Evolutionary conservation across 2,888 invertebrate genomes (phyloP).

Genomic region (Sarcophaga subvicina): DNA sequence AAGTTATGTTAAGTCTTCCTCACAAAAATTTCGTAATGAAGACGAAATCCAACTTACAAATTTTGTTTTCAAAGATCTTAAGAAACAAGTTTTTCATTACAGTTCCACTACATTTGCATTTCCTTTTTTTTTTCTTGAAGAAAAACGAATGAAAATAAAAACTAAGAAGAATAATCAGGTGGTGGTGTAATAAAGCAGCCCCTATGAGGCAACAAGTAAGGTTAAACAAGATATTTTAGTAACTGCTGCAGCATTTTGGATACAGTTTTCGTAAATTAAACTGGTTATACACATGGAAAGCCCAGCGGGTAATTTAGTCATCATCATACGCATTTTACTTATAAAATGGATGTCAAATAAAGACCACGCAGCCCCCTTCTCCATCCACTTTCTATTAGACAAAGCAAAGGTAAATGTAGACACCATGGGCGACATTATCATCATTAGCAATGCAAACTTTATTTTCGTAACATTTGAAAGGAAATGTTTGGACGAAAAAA

Average conservation of each 20-base stretch:
- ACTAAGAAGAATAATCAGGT: background rate
- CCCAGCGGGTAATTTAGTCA: slow-evolving; percentile 65
- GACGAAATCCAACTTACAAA: slow-evolving; percentile 8
- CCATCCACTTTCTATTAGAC: background rate
- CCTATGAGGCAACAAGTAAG: background rate
- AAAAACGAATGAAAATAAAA: background rate
- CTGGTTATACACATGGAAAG: slow-evolving; percentile 43
- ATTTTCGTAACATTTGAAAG: background rate
- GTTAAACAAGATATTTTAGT: slow-evolving; percentile 19
- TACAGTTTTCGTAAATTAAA: slow-evolving; percentile 38
- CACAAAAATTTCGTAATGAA: background rate
- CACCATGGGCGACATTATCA: background rate
- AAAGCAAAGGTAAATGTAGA: background rate
- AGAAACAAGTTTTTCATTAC: slow-evolving; percentile 23
- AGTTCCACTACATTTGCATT: background rate
- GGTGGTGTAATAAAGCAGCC: background rate
- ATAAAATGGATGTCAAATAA: background rate
- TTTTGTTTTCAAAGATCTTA: slow-evolving; percentile 32
- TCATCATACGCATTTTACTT: background rate
- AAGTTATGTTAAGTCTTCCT: slow-evolving; percentile 7
- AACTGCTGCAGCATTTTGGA: slow-evolving; percentile 7
- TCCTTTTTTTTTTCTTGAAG: background rate
- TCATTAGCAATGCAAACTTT: background rate
- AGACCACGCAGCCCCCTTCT: too few relatives aligned
- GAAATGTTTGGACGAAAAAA: too few relatives aligned